Base-by-base conservation (phyloP, 2,113 vertebrate genomes). In the Motacilla tschutschensis region DNA sequence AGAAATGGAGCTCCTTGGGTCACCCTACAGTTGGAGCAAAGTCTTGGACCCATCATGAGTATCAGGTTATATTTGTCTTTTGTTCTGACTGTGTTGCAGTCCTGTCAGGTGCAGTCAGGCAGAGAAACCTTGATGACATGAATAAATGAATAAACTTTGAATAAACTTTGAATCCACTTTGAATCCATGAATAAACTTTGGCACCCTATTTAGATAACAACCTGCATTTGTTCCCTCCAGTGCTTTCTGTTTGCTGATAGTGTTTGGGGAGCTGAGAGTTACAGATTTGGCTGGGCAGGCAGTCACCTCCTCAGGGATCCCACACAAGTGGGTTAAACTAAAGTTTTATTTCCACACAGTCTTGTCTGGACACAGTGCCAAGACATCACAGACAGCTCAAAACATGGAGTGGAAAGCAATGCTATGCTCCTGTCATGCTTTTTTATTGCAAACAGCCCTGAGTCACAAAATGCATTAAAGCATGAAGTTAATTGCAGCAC, bases 321-420 rank as follows among this genome's bases (percentile, higher is more conserved):
- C 94, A 95, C 93, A 95, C 91, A 94, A 92, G 87, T 75, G 87
- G 89, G 85, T 93, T 93, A 92, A 94, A 93, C 83, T 93, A 93
- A 91, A 85, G 73, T 79, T 89, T 72, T 64, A 62, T 85, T 93
- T 94, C 85, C 79, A 85, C 79, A 51, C 58, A 67, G 28, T 8
- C 4, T 71, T 92, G 65, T 71, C 0, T 1, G 82, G 69, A 91
- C 41, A 29, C 0, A 0, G 29, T 83, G 89, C 93, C 94, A 93
- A 91, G 80, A 58, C 67, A 85, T 65, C 66, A 58, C 62, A 91
- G 73, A 80, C 54, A 2, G 46, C 54, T 89, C 79, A 64, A 75
- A 87, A 87, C 69, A 60, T 78, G 66, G 58, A 78, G 41, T 92
- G 83, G 89, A 87, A 89, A 81, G n/a, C 46, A 93, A 78, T 26